Evolutionary conservation across 2,113 vertebrate genomes (phyloP).

Genomic region (Trogon surrucura): DNA sequence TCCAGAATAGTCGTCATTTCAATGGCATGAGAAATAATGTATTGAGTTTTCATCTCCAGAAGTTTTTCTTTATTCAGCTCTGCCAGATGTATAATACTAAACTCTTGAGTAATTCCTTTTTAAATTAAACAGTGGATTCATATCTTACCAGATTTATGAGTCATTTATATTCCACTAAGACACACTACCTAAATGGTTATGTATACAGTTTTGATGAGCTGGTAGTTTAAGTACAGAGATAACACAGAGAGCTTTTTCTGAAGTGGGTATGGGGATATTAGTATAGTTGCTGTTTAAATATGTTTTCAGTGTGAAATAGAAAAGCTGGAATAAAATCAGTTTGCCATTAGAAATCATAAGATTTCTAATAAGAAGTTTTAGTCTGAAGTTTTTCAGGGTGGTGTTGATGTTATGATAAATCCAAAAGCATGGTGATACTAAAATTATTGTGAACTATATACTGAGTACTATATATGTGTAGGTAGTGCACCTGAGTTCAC

Average conservation of each 20-base stretch:
- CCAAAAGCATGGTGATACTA: not conserved
- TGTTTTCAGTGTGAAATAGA: conserved; percentile 21
- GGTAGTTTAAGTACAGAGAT: conserved; percentile 40
- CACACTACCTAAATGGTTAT: conserved; percentile 34
- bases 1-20: conserved; percentile 8
- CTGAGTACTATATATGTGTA: not conserved
- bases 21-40: not conserved
- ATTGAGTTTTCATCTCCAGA: conserved; percentile 9
- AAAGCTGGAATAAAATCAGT: conserved; percentile 11
- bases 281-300: conserved; percentile 19
- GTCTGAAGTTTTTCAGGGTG: not conserved
- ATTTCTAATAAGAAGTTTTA: conserved; percentile 30
- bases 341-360: not conserved
- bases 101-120: conserved; percentile 44
- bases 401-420: not conserved
- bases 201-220: conserved; percentile 52
- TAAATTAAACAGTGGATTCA: conserved; percentile 47
- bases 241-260: conserved; percentile 33
- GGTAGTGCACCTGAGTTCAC: not conserved
- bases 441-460: not conserved
- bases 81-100: not conserved
- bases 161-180: conserved; percentile 54
- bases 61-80: conserved; percentile 23
- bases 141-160: conserved; percentile 39
- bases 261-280: conserved; percentile 37